Percentiles rank a stretch among this genome's conserved stretches.
Conservation (phyloP, 2,113 vertebrate species). For the Lamprotornis superbus region DNA sequence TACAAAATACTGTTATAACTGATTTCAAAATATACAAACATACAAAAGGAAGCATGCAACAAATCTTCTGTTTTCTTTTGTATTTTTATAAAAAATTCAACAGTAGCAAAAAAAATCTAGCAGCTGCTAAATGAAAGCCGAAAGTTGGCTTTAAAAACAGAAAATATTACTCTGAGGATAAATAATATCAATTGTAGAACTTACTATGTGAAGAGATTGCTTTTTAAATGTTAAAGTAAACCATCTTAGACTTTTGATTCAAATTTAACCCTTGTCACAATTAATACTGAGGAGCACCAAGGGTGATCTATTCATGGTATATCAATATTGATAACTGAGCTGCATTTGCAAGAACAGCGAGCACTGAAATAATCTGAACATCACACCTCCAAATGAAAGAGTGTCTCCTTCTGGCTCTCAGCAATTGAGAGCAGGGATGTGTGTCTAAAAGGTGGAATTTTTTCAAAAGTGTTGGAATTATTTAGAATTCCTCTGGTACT, state of each 20-base stretch:
- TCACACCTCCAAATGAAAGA: not conserved
- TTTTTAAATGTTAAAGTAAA: not conserved
- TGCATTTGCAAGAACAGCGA: not conserved
- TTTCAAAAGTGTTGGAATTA: not conserved
- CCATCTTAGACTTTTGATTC: not conserved
- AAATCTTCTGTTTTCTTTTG: not conserved
- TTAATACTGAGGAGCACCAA: not conserved
- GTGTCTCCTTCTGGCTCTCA: not conserved
- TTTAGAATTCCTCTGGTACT: not conserved
- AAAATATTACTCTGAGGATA: not conserved
- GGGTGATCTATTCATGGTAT: not conserved
- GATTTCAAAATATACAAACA: slow-evolving; percentile 7
- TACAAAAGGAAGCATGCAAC: not conserved
- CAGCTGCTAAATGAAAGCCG: not conserved
- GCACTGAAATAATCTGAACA: not conserved
- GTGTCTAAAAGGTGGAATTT: not conserved
- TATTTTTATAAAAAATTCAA: not conserved
- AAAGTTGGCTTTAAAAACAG: not conserved
- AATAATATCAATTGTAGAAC: not conserved
- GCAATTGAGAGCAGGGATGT: not conserved
- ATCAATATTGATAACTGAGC: not conserved
- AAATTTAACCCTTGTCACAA: not conserved
- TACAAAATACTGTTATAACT: not conserved
- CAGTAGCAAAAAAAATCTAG: not conserved
- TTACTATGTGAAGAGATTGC: not conserved